Conservation (phyloP, 2,888 invertebrate genomes). For the Monochamus alternatus region DNA sequence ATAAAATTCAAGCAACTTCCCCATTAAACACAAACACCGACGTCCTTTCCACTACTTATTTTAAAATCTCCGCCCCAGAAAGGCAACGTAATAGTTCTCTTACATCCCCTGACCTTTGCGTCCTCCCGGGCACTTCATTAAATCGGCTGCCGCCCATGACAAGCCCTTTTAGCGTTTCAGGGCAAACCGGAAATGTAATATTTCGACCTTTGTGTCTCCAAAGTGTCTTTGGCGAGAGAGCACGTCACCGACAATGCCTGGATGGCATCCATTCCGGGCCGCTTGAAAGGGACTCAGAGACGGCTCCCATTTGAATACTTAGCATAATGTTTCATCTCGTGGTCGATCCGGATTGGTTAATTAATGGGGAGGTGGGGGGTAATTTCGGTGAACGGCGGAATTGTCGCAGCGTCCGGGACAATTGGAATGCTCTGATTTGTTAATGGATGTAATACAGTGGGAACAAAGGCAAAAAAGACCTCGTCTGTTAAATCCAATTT, state of each 20-base stretch:
- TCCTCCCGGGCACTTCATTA: slow-evolving; percentile 23
- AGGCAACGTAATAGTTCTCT: background rate
- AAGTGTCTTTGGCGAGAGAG: slow-evolving; percentile 20
- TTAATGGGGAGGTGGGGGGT: slow-evolving; percentile 34
- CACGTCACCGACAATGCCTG: slow-evolving; percentile 25
- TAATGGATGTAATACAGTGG: background rate
- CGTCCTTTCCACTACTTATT: too few species aligned
- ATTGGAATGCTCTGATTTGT: background rate
- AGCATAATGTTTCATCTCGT: slow-evolving; percentile 36
- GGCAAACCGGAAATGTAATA: slow-evolving; percentile 33
- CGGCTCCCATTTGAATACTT: slow-evolving; percentile 40
- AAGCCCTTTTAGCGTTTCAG: slow-evolving; percentile 22
- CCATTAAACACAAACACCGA: too few species aligned
- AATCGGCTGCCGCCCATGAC: slow-evolving; percentile 27
- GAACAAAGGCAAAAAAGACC: background rate
- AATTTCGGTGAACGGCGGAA: slow-evolving; percentile 22
- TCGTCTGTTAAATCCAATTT: too few species aligned
- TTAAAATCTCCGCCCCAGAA: too few species aligned
- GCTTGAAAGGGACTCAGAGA: slow-evolving; percentile 32
- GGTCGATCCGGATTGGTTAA: slow-evolving; percentile 31
- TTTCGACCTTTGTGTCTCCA: slow-evolving; percentile 33
- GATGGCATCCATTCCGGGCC: slow-evolving; percentile 17
- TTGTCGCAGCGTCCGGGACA: background rate
- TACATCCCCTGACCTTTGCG: slow-evolving; percentile 2
- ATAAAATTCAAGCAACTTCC: too few species aligned